These are phyloP conservation scores for Xiphorhynchus erythropygius DNA, from an alignment of 2,797 vertebrate genomes.

Conservation along the genomic window DNA sequence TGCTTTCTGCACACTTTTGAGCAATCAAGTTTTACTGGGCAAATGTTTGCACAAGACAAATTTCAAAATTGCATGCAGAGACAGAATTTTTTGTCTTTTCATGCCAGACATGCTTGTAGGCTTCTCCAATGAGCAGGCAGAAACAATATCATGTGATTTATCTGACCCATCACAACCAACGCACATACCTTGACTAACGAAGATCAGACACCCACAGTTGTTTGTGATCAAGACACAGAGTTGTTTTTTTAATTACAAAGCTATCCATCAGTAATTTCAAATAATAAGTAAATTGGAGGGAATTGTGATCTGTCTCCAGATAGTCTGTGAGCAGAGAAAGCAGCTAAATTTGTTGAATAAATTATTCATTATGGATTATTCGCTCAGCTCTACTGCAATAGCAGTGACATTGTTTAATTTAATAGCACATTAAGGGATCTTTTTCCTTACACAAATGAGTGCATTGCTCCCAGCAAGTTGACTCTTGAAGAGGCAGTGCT, in stretches of 20 bases:
- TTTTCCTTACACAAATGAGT: conserved; percentile 69
- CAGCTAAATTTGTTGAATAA: conserved; percentile 75
- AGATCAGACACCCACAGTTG: conserved; percentile 66
- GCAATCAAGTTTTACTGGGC: conserved; percentile 67
- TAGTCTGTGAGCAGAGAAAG: conserved; percentile 73
- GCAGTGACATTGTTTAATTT: conserved; percentile 74
- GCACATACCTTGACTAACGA: conserved; percentile 66
- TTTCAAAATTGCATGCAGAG: conserved; percentile 68
- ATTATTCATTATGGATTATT: conserved; percentile 75
- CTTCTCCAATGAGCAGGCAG: conserved; percentile 62
- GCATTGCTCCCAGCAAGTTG: conserved; percentile 69
- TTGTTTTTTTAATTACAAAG: conserved; percentile 73
- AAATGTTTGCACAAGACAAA: conserved; percentile 71
- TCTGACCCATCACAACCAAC: conserved; percentile 63
- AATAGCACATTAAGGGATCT: conserved; percentile 73
- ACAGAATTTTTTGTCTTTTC: conserved; percentile 58
- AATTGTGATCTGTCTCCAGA: conserved; percentile 74
- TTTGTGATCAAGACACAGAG: conserved; percentile 69
- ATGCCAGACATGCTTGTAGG: conserved; percentile 63
- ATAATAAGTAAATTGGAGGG: conserved; percentile 73
- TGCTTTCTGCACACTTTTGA: conserved; percentile 68
- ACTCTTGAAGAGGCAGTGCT: conserved; percentile 50
- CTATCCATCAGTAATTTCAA: conserved; percentile 74
- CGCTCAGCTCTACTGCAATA: conserved; percentile 70
- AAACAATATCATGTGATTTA: conserved; percentile 69